Evolutionary conservation across 2,113 vertebrate species (phyloP), one percentile per base, ranked within the genome.

Genomic region (Galeopterus variegatus): DNA sequence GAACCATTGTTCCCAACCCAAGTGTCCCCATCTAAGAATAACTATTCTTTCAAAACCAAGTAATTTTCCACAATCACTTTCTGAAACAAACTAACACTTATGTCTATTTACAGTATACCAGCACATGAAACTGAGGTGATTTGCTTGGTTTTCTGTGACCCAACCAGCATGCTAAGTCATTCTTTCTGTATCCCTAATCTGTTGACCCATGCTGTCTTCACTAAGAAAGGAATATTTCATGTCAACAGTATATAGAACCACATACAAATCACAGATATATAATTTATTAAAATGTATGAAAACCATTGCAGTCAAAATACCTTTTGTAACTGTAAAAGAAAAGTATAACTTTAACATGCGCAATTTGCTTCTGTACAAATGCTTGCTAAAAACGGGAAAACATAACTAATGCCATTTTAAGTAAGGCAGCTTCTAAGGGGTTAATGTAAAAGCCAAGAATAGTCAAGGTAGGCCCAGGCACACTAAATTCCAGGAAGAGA

Each of bases 281-380:
- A 81, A 72, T 31, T 89, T 94, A 77, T 23, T 80, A 96, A 98
- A 83, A 95, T 72, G 21, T 24, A 48, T 88, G 48, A 92, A 90
- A 97, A 84, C 14, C 5, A 77, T 15, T 85, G 50, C 3, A 95
- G 41, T 17, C 75, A 65, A 97, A 79, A 90, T 69, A 73, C 18
- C 28, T 94, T 65, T 50, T 60, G 2, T 23, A 93, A n/a, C n/a
- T n/a, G n/a, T n/a, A n/a, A n/a, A n/a, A n/a, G n/a, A n/a, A n/a
- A n/a, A n/a, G n/a, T n/a, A n/a, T n/a, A n/a, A n/a, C n/a, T n/a
- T n/a, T n/a, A n/a, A n/a, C n/a, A n/a, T n/a, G n/a, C n/a, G n/a
- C n/a, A n/a, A n/a, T n/a, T n/a, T n/a, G n/a, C n/a, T n/a, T n/a
- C n/a, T n/a, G n/a, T n/a, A n/a, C n/a, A n/a, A n/a, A n/a, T n/a